Conservation (phyloP, 2,113 vertebrate species). For the Opisthocomus hoazin region DNA sequence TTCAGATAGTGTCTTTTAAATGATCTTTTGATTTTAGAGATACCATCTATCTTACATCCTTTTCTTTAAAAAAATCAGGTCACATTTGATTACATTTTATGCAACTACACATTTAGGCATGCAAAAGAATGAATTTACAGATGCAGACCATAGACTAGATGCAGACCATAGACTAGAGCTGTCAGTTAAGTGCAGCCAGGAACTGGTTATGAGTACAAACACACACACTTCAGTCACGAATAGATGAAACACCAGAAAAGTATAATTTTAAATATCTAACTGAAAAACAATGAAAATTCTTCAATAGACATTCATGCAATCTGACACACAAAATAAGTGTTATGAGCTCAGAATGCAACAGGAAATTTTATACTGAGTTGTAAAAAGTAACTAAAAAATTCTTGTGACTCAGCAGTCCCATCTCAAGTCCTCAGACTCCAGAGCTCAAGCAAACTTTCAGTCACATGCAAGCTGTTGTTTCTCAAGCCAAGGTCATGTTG, state of each 20-base stretch:
- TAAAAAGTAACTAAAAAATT: not conserved
- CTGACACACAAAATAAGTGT: accelerated
- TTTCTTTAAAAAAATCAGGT: not conserved
- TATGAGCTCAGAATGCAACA: not conserved
- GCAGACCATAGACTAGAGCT: not conserved
- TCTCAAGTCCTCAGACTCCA: not conserved
- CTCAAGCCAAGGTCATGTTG: constrained; percentile 5
- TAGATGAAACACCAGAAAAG: not conserved
- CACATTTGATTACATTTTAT: not conserved
- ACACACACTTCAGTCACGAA: not conserved
- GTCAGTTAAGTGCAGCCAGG: not conserved
- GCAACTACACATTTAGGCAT: not conserved
- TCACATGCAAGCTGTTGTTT: not conserved
- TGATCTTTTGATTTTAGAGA: not conserved
- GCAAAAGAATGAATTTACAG: not conserved
- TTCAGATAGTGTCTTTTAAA: not conserved
- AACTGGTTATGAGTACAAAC: not conserved
- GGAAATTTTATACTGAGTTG: not conserved
- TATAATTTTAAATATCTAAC: not conserved
- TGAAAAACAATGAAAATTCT: not conserved
- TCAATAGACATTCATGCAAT: not conserved
- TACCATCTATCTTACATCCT: not conserved
- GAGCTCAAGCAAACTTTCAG: not conserved
- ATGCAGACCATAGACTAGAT: not conserved
- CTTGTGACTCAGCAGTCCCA: not conserved